A percentile compares a stretch with the other conserved stretches of the same genome.
These are phyloP conservation scores for Corynorhinus townsendii DNA, from an alignment of 2,113 vertebrate genomes.

Conservation along the genomic window DNA sequence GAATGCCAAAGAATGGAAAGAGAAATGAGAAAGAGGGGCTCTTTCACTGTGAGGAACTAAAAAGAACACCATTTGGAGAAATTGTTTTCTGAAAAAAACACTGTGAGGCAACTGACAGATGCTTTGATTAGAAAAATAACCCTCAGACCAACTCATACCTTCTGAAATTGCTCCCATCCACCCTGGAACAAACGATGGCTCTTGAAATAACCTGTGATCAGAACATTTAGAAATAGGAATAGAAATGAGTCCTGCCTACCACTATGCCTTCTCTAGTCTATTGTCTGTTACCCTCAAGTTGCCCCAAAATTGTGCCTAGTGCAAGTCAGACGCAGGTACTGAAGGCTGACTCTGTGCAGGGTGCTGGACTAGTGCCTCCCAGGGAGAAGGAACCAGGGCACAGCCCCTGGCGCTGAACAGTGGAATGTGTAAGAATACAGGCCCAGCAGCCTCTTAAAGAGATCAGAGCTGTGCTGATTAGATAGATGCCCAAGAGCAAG, in stretches of 20 bases:
- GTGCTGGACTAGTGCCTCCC: background rate
- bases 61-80: background rate
- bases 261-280: background rate
- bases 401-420: background rate
- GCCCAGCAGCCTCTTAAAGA: background rate
- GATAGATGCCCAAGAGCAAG: background rate
- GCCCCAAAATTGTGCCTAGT: background rate
- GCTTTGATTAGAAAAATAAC: conserved; percentile 2
- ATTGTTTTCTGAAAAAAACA: background rate
- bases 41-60: background rate
- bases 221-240: background rate
- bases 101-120: background rate
- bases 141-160: background rate
- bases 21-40: background rate
- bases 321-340: background rate
- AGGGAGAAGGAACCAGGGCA: background rate
- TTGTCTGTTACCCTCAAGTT: background rate
- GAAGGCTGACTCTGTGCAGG: background rate
- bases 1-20: background rate
- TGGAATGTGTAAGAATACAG: background rate
- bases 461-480: background rate
- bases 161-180: background rate
- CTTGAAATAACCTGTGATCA: conserved; percentile 22
- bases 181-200: background rate
- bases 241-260: background rate